Base-by-base conservation (phyloP, 2,113 vertebrate species). In the Callocephalon fimbriatum region DNA sequence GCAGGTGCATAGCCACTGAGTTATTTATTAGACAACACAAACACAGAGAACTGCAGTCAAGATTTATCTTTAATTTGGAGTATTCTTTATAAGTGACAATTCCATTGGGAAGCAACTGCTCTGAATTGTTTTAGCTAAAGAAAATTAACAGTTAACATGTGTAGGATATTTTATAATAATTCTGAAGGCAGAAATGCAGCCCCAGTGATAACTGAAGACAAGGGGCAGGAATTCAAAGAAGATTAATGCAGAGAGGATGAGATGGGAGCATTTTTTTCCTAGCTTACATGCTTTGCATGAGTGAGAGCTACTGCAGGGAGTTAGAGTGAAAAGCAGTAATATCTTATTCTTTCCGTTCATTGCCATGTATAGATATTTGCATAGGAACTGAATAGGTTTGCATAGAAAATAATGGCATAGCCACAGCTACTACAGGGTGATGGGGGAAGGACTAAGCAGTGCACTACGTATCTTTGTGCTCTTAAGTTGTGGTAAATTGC, bases 21-120 rank as follows among this genome's bases (percentile, higher is more conserved):
- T 97, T 97, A 95, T 92, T 95, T 95, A 95, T 96, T 93, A 95
- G 79, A 86, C 68, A 78, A 45, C 42, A 85, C 76, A 89, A 94
- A 91, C 58, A 74, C 26, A 27, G 48, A 80, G 61, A 93, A 68
- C 32, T 84, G 15, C 42, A 86, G 82, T 75, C 73, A 84, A 81
- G 48, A 66, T 53, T 78, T 92, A 48, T 78, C 42, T 92, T 86
- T 95, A 95, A 75, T 94, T 94, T 82, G 51, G n/a, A 73, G 31
- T 63, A 29, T 78, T 75, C 47, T 90, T 95, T 78, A 61, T 25
- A 82, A 85, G 14, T 2, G 22, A 51, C 21, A 82, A 21, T 85
- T 95, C 79, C 66, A 18, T 12, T 65, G 80, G 76, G 86, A 95
- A 65, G 7, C 22, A 83, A 70, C 53, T 78, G 21, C 32, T 86